Evolutionary conservation across 2,113 vertebrate genomes (phyloP).

Genomic region (Toxotes jaculatrix): DNA sequence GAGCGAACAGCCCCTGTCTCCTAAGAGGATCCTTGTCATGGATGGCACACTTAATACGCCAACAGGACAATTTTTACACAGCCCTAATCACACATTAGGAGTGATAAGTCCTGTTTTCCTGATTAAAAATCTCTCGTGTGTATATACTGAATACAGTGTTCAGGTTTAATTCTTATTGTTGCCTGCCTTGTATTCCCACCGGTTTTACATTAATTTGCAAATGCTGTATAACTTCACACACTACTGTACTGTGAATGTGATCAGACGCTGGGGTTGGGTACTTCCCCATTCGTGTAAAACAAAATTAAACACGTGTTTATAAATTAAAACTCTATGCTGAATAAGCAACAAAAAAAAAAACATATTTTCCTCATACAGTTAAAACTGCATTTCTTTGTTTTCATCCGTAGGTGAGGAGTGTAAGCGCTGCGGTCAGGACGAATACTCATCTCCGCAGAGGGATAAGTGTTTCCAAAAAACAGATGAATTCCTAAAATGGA

Average conservation of each 20-base stretch:
- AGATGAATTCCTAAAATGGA: conserved; percentile 44
- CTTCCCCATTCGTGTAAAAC: background rate
- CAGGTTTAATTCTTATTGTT: too few relatives aligned
- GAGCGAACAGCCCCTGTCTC: background rate
- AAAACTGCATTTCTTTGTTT: background rate
- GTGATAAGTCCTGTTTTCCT: too few relatives aligned
- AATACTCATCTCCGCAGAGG: conserved; percentile 43
- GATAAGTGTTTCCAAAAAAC: conserved; percentile 56
- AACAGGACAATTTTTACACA: too few relatives aligned
- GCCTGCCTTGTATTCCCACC: background rate
- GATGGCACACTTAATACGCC: too few relatives aligned
- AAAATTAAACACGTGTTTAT: too few relatives aligned
- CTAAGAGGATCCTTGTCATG: background rate
- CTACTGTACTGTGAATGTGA: background rate
- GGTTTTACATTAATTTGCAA: background rate
- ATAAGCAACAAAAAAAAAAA: background rate
- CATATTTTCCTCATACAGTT: background rate
- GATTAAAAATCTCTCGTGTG: too few relatives aligned
- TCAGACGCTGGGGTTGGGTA: background rate
- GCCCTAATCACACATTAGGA: too few relatives aligned
- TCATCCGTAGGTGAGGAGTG: conserved; percentile 47
- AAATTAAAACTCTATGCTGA: background rate
- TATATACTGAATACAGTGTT: too few relatives aligned
- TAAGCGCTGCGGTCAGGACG: background rate
- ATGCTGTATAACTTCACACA: background rate